Evolutionary conservation across 2,797 vertebrate species (phyloP), one percentile per base, ranked within the genome.

Genomic region (Spizella passerina): DNA sequence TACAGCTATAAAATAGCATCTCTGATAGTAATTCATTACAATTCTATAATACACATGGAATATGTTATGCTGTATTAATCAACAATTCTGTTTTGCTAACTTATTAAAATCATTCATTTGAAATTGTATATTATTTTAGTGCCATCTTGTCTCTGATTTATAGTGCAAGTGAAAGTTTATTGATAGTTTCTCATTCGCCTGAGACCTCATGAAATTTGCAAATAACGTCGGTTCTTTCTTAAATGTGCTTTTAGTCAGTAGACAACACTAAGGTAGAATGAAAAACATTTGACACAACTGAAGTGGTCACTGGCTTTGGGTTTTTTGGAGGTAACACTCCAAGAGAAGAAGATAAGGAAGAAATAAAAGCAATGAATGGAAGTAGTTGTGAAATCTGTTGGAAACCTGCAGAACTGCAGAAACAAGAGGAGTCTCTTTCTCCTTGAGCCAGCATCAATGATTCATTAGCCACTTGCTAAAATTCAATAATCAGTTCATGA

Each of bases 401-500:
- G 65, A 94, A 96, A 92, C 72, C 79, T 93, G 92, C 90, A 85
- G 68, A 93, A 96, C 44, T 91, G 94, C 92, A 94, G 82, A 72
- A 96, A 94, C 91, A 96, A 65, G 94, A 96, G 92, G 96, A 94
- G 91, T 81, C 83, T 85, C 32, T 92, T 96, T 97, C 93, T 95
- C 80, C 93, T 97, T 96, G 95, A 96, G 93, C 88, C 44, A 39
- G 93, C 94, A 97, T 95, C 94, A 96, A 90, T 96, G 87, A 17
- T 96, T 97, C 96, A 97, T 98, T 97, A 97, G 96, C 92, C 95
- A 93, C 95, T 97, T 93, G 91, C 94, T 97, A 94, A 97, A 97
- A 97, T 93, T 97, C 94, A 91, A 65, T 97, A 96, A 96, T 96
- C 96, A 91, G 95, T 97, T 97, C 92, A 95, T 93, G 88, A 97